phyloP scores from a whole-genome alignment of 2,797 vertebrate species.

The Phrynocephalus forsythii region DNA sequence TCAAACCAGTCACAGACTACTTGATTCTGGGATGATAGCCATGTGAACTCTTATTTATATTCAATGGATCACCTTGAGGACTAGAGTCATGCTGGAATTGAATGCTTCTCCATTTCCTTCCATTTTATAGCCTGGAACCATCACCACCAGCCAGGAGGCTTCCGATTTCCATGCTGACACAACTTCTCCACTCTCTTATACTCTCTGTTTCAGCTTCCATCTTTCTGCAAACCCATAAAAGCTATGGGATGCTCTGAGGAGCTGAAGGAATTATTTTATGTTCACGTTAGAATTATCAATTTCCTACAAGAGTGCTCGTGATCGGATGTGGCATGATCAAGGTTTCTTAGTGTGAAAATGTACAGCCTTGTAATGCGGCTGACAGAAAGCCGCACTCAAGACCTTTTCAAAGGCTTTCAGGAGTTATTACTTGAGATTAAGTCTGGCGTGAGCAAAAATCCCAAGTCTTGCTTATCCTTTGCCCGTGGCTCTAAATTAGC shows the following conservation, averaged over 20 bases:
- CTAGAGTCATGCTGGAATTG: background rate
- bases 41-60: background rate
- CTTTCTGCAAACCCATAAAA: background rate
- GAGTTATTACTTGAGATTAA: constrained; percentile 78
- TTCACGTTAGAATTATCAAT: constrained; percentile 59
- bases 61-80: background rate
- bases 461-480: constrained; percentile 73
- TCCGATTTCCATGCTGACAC: background rate
- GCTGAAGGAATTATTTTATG: constrained; percentile 55
- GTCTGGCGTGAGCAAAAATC: constrained; percentile 77
- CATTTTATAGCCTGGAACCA: background rate
- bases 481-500: constrained; percentile 79
- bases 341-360: constrained; percentile 78
- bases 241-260: constrained; percentile 36
- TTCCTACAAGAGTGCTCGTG: constrained; percentile 66
- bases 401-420: constrained; percentile 82
- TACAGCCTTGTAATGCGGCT: constrained; percentile 72
- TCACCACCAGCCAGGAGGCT: background rate
- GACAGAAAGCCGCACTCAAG: constrained; percentile 76
- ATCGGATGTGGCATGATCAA: constrained; percentile 79
- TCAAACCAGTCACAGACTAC: too few relatives aligned
- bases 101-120: background rate
- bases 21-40: too few relatives aligned
- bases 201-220: background rate
- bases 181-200: background rate